Evolutionary conservation across 2,113 vertebrate species (phyloP).

Genomic region (Ophthalmotilapia sp.): DNA sequence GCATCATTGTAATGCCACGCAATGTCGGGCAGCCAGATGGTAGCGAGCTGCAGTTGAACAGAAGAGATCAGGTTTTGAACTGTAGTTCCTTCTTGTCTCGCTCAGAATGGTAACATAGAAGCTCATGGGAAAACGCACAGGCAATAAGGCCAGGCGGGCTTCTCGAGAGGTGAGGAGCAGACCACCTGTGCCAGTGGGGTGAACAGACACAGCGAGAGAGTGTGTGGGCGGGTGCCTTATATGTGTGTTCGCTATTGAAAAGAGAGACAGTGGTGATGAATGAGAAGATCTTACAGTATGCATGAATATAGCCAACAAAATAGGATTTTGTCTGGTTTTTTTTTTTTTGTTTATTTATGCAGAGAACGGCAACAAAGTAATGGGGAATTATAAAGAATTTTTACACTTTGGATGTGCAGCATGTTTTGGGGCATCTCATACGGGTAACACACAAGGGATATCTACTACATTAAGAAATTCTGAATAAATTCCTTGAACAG

Average conservation of each 20-base stretch:
- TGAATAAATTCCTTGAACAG: constrained; percentile 40
- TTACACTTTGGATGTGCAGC: constrained; percentile 23
- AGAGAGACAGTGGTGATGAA: constrained; percentile 32
- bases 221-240: not conserved
- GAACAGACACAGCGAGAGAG: not conserved
- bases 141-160: constrained; percentile 13
- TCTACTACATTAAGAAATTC: constrained; percentile 24
- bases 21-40: constrained; percentile 55
- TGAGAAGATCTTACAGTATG: constrained; percentile 35
- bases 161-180: constrained; percentile 30
- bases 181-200: constrained; percentile 41
- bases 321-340: not conserved
- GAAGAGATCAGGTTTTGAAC: constrained; percentile 38
- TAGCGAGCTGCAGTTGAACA: not conserved
- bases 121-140: constrained; percentile 38
- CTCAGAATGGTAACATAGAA: constrained; percentile 10
- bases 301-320: constrained; percentile 15
- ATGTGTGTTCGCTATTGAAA: constrained; percentile 29
- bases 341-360: constrained; percentile 27
- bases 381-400: constrained; percentile 10
- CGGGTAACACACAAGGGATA: constrained; percentile 14
- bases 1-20: constrained; percentile 44
- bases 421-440: constrained; percentile 17
- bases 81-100: constrained; percentile 22
- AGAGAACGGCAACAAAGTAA: constrained; percentile 31